phyloP scores from a whole-genome alignment of 2,797 vertebrate species.

The Karalla daura region DNA sequence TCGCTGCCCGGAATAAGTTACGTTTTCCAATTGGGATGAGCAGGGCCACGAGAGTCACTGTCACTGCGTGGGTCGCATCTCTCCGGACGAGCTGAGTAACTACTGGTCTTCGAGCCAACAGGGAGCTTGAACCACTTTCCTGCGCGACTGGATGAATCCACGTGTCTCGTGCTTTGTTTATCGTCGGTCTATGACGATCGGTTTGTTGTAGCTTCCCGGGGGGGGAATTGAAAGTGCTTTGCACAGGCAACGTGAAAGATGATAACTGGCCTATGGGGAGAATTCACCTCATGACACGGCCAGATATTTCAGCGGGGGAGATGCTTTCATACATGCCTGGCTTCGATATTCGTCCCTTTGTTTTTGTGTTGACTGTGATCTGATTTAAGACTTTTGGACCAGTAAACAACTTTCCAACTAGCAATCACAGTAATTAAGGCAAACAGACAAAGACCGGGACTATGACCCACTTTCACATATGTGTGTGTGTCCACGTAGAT shows the following conservation, averaged over 20 bases:
- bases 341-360: background rate
- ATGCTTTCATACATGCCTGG: background rate
- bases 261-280: no score
- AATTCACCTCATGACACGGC: no score
- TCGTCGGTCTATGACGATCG: no score
- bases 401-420: constrained; percentile 43
- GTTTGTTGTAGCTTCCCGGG: no score
- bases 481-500: constrained; percentile 1
- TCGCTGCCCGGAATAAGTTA: background rate
- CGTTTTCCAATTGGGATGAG: background rate
- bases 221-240: no score
- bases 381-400: constrained; percentile 27
- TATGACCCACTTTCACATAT: constrained; percentile 72
- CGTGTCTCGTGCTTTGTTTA: background rate
- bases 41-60: background rate
- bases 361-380: constrained; percentile 6
- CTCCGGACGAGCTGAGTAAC: no score
- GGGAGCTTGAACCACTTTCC: no score
- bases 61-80: no score
- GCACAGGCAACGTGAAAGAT: no score
- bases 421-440: constrained; percentile 62
- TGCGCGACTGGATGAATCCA: background rate
- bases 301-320: no score
- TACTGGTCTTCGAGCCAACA: no score
- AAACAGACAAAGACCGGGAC: constrained; percentile 58